phyloP scores from a whole-genome alignment of 2,797 vertebrate genomes.

The Eulemur mongoz region DNA sequence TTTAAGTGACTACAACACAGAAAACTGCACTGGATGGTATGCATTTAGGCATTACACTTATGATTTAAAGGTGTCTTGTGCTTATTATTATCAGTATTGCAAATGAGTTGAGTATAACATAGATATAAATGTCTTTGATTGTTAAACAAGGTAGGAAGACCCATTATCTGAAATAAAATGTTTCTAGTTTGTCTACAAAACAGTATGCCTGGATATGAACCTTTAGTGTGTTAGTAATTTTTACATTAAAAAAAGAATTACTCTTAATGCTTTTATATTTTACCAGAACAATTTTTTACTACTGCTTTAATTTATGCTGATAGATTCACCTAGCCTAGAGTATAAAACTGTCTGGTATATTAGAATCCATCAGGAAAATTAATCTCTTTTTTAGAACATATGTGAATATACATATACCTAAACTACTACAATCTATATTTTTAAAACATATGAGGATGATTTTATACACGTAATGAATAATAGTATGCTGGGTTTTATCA shows the following conservation, averaged over 20 bases:
- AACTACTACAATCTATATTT: not conserved
- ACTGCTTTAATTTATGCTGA: conserved; percentile 22
- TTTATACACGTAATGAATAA: not conserved
- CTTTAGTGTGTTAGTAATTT: not conserved
- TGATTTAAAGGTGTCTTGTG: not conserved
- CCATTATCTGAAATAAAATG: not conserved
- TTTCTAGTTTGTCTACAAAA: not conserved
- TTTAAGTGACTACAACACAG: not conserved
- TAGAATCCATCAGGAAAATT: conserved; percentile 15
- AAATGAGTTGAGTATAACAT: not conserved
- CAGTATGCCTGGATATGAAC: not conserved
- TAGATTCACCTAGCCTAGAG: not conserved
- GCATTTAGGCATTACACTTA: not conserved
- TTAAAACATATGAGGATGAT: not conserved
- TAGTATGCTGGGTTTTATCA: not conserved
- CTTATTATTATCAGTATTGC: not conserved
- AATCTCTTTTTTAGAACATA: conserved; percentile 10
- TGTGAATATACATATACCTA: not conserved
- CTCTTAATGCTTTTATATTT: conserved; percentile 27
- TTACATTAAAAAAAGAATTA: conserved; percentile 11
- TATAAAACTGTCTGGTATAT: not conserved
- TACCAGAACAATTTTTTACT: not conserved
- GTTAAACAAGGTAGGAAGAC: conserved; percentile 2
- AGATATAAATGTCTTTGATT: not conserved
- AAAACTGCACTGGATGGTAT: not conserved